Evolutionary conservation across 2,113 vertebrate species (phyloP), one percentile per base, ranked within the genome.

Genomic region (Marcusenius ussheri): DNA sequence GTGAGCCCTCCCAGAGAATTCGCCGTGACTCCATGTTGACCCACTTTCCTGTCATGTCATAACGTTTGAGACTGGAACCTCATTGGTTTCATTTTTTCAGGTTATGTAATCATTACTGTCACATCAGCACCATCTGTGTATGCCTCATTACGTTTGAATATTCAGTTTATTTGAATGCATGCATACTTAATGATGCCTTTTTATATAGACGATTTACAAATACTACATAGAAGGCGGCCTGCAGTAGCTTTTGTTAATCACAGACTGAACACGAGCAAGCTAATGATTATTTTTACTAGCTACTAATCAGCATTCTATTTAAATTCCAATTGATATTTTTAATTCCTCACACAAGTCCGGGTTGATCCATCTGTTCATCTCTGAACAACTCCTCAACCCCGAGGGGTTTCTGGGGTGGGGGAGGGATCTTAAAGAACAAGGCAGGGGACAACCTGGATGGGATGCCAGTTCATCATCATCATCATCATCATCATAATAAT

Each of bases 111-210:
- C 35, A 58, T 89, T 56, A 83, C 47, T 45, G 27, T 62, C 62
- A 62, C 46, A 49, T 15, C 13, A 62, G 87, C 87, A 88, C 87
- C 56, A 88, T 70, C 56, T 88, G 88, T 66, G 42, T 88, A 24
- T 66, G 21, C 45, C 42, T 47, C 58, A 31, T 24, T 27, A 10
- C 11, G 2, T 83, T 80, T 89, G 74, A 89, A 89, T 83, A 42
- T 56, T 80, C 31, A 39, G 21, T 53, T 80, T 80, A 51, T 80
- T 58, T 74, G 88, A 70, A 47, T 51, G 88, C 88, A 49, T 80
- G 88, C 88, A 53, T 80, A 21, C 31, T 53, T 80, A 80, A 80
- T 89, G 49, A 39, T 35, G 66, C n/a, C 88, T 50, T 45, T 39
- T 80, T 49, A 62, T 85, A 21, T 17, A 27, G 15, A 84, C 83